Evolutionary conservation across 2,113 vertebrate genomes (phyloP).

Genomic region (Tapirus terrestris): DNA sequence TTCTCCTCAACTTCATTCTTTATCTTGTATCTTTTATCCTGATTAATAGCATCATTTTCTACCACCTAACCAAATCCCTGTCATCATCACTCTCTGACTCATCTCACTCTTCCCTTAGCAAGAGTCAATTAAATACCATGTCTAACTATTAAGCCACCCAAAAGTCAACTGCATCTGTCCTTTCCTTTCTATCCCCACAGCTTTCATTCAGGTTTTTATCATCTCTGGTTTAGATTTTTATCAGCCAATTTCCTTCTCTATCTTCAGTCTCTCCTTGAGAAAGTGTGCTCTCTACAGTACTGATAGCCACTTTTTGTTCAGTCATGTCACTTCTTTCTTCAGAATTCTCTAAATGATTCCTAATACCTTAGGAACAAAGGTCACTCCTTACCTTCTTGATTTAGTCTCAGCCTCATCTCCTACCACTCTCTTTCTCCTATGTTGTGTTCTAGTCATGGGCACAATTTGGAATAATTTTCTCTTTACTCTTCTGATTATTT

Average conservation of each 20-base stretch:
- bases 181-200: neutral
- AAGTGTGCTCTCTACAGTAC: neutral
- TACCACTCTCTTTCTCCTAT: neutral
- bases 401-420: neutral
- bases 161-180: neutral
- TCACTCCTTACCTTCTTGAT: neutral
- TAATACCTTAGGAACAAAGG: neutral
- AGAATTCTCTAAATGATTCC: neutral
- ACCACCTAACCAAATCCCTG: neutral
- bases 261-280: neutral
- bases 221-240: conserved; percentile 33
- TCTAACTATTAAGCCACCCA: neutral
- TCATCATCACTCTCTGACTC: neutral
- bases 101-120: neutral
- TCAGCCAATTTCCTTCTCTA: neutral
- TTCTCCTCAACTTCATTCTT: neutral
- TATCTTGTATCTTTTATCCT: neutral
- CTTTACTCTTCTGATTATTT: neutral
- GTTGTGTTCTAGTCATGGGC: neutral
- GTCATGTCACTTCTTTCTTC: neutral
- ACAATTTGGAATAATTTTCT: neutral
- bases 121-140: neutral
- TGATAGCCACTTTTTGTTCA: neutral
- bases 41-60: neutral
- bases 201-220: neutral